Conservation (phyloP, 2,797 vertebrate genomes). For the Tangara arthus region DNA sequence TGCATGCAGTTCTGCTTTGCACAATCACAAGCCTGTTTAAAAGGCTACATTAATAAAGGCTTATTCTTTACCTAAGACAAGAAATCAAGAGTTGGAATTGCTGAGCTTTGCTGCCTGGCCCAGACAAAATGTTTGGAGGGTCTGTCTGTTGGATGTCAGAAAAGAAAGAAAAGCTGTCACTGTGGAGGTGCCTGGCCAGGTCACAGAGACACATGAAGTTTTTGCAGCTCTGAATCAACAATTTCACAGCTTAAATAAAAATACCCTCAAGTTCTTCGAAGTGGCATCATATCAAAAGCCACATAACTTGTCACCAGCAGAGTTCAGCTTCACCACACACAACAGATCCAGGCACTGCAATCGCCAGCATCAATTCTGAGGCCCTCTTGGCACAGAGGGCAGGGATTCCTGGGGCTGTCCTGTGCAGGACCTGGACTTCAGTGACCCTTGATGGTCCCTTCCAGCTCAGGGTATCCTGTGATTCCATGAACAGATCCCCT, state of each 20-base stretch:
- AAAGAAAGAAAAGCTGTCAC: neutral
- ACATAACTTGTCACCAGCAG: neutral
- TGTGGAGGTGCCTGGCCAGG: neutral
- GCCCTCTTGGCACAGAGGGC: rapidly evolving
- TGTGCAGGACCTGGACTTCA: neutral
- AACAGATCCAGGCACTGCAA: neutral
- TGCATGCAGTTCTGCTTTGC: neutral
- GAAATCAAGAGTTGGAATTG: neutral
- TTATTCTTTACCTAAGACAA: neutral
- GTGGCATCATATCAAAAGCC: neutral
- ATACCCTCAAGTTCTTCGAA: neutral
- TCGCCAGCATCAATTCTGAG: neutral
- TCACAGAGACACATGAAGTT: neutral
- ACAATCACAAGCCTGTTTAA: neutral
- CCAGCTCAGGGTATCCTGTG: neutral
- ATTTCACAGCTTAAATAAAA: neutral
- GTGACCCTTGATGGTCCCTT: neutral
- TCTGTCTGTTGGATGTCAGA: neutral
- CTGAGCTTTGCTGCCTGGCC: neutral
- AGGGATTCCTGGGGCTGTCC: neutral
- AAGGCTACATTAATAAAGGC: neutral
- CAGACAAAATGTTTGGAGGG: neutral
- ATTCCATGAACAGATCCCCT: neutral
- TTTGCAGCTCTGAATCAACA: neutral
- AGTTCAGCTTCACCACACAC: neutral